These are phyloP conservation scores for Neodiprion pinetum DNA, from an alignment of 1,140 invertebrate species.

Conservation along the genomic window DNA sequence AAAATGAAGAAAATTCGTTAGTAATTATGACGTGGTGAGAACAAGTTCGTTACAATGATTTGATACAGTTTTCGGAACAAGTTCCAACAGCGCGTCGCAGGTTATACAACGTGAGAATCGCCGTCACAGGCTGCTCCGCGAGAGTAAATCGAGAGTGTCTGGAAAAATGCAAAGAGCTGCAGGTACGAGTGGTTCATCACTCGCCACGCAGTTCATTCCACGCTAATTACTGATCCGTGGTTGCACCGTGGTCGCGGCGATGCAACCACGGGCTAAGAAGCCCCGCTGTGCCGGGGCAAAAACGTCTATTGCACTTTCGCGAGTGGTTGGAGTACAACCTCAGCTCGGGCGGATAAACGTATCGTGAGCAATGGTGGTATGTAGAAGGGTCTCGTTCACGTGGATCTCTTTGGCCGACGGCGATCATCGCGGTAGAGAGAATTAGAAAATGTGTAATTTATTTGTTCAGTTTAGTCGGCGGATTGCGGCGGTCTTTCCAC, in stretches of 20 bases:
- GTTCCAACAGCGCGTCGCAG: too few species aligned
- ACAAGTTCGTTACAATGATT: too few species aligned
- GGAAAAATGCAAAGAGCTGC: not conserved
- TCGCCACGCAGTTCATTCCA: slow-evolving; percentile 32
- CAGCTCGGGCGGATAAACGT: not conserved
- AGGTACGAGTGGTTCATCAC: not conserved
- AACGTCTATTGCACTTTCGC: not conserved
- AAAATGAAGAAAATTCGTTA: slow-evolving; percentile 24
- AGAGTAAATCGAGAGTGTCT: not conserved
- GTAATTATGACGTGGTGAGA: not conserved
- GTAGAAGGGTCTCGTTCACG: not conserved
- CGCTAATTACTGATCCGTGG: slow-evolving; percentile 33
- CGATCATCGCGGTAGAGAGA: too few species aligned
- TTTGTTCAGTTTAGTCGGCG: too few species aligned
- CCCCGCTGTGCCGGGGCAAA: not conserved
- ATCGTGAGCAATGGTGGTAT: not conserved
- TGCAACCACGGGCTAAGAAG: not conserved
- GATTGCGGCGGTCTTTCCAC: too few species aligned
- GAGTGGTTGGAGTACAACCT: not conserved
- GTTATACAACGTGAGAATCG: too few species aligned
- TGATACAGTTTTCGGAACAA: too few species aligned
- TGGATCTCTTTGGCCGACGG: not conserved
- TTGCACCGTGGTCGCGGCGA: not conserved
- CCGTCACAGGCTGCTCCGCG: too few species aligned
- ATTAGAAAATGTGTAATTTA: too few species aligned